Conservation (phyloP, 2,113 vertebrate genomes). For the Phainopepla nitens region DNA sequence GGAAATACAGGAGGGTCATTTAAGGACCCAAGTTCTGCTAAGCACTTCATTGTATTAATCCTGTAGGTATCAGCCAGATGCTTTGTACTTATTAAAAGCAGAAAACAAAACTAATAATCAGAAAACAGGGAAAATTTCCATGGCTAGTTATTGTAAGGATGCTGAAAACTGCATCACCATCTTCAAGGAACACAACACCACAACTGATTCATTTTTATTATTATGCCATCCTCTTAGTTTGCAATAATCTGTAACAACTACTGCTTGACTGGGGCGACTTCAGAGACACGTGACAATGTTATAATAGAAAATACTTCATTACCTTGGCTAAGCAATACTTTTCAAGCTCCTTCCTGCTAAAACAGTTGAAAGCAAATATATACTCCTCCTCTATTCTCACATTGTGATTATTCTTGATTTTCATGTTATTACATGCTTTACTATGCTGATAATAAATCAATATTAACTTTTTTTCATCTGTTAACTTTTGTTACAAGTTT, state of each 20-base stretch:
- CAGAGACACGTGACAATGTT: not conserved
- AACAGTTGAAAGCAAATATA: not conserved
- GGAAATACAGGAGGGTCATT: conserved; percentile 38
- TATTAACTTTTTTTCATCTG: not conserved
- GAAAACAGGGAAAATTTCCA: not conserved
- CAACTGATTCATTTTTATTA: not conserved
- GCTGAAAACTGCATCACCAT: not conserved
- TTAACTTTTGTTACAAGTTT: not conserved
- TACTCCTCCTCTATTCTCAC: not conserved
- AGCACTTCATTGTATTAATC: not conserved
- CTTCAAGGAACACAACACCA: not conserved
- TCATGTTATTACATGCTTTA: not conserved
- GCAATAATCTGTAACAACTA: not conserved
- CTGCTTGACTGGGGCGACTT: not conserved
- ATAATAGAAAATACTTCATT: not conserved
- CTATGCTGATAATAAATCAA: not conserved
- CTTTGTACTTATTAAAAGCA: not conserved
- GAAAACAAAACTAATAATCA: not conserved
- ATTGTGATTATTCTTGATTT: not conserved
- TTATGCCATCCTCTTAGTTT: not conserved
- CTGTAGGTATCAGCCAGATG: not conserved
- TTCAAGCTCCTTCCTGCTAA: not conserved
- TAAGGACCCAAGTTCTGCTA: conserved; percentile 14
- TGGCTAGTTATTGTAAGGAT: not conserved
- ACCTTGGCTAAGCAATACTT: not conserved